Evolutionary conservation across 2,888 invertebrate genomes (phyloP).

Genomic region (Parnassius orleans): DNA sequence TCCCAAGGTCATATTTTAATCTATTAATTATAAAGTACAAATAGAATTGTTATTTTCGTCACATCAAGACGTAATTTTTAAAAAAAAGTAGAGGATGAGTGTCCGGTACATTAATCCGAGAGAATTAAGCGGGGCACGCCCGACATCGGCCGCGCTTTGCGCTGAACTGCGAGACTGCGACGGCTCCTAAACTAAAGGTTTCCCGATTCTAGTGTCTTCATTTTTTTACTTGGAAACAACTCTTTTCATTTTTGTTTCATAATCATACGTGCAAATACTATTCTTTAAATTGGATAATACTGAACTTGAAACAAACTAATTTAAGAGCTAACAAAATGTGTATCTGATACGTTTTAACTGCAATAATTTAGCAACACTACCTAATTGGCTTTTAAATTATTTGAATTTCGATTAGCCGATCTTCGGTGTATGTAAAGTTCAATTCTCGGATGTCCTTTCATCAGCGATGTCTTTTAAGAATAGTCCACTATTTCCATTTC

Average conservation of each 20-base stretch:
- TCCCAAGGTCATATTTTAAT: not conserved
- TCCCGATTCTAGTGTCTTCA: slow-evolving; percentile 44
- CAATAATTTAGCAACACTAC: too few relatives aligned
- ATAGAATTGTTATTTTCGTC: not conserved
- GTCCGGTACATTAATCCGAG: slow-evolving; percentile 38
- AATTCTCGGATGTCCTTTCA: too few relatives aligned
- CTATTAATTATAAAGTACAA: not conserved
- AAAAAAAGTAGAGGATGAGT: slow-evolving; percentile 30
- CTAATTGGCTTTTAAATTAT: too few relatives aligned
- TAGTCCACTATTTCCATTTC: too few relatives aligned
- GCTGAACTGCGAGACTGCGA: slow-evolving; percentile 57
- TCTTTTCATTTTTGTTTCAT: slow-evolving; percentile 2
- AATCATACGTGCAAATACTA: not conserved
- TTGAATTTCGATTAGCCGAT: too few relatives aligned
- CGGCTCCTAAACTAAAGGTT: slow-evolving; percentile 43
- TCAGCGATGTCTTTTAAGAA: too few relatives aligned
- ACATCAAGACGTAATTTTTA: slow-evolving; percentile 4
- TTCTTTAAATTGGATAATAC: too few relatives aligned
- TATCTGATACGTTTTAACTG: too few relatives aligned
- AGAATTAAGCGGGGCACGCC: slow-evolving; percentile 42
- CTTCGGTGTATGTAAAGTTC: too few relatives aligned
- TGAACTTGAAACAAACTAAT: too few relatives aligned
- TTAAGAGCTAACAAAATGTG: too few relatives aligned
- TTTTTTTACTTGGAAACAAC: slow-evolving; percentile 32
- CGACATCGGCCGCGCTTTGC: slow-evolving; percentile 58